A percentile compares a stretch with the other conserved stretches of the same genome.
Evolutionary conservation across 2,797 vertebrate genomes (phyloP).

Genomic region (Fundulus diaphanus): DNA sequence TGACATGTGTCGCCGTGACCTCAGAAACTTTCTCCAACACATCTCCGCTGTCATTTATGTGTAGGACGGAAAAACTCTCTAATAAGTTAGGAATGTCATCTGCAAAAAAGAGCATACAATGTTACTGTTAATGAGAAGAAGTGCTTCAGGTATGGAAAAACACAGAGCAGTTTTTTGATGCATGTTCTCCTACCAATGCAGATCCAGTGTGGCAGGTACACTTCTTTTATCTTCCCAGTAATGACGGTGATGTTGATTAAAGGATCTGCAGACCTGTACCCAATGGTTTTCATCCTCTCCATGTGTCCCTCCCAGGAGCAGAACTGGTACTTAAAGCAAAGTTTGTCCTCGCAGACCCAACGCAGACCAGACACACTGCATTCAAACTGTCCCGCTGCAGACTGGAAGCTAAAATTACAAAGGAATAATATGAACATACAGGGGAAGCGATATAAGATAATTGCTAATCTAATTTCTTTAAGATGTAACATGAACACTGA

Average conservation of each 20-base stretch:
- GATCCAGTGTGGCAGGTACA: constrained; percentile 36
- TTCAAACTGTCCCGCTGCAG: constrained; percentile 34
- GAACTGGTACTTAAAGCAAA: constrained; percentile 29
- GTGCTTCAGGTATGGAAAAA: background rate
- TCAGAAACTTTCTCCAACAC: constrained; percentile 11
- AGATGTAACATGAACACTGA: too few relatives aligned
- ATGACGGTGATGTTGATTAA: constrained; percentile 21
- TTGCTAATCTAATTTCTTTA: too few relatives aligned
- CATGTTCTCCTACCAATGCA: constrained; percentile 11
- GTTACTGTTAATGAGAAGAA: background rate
- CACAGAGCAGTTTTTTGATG: too few relatives aligned
- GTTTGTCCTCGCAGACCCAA: too few relatives aligned
- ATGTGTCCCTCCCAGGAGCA: constrained; percentile 19
- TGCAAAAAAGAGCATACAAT: background rate
- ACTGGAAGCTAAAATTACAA: constrained; percentile 1
- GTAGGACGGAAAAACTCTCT: constrained; percentile 18
- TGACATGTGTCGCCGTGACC: constrained; percentile 36
- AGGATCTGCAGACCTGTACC: constrained; percentile 20
- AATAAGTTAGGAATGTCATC: background rate
- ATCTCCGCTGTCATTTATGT: constrained; percentile 27
- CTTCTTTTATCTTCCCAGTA: constrained; percentile 20
- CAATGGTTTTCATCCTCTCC: constrained; percentile 10
- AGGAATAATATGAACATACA: background rate
- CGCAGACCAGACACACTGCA: constrained; percentile 37
- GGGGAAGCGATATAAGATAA: too few relatives aligned